Evolutionary conservation across 2,113 vertebrate species (phyloP).

Genomic region (Strix uralensis): DNA sequence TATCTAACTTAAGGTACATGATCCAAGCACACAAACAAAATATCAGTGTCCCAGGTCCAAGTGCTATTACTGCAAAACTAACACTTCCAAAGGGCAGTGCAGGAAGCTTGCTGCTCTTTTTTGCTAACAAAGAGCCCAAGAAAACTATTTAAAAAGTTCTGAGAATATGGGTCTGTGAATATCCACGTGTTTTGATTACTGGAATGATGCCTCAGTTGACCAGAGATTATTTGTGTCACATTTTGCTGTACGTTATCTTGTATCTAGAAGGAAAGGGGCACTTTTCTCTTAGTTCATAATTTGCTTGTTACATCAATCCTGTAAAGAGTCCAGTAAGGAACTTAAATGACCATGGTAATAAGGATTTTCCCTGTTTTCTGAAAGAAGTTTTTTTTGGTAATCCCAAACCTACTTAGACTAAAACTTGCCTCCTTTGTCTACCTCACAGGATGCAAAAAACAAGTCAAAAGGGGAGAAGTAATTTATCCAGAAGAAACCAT

Average conservation of each 20-base stretch:
- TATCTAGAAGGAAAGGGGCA: neutral
- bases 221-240: neutral
- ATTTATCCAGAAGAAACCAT: neutral
- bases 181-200: neutral
- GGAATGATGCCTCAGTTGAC: neutral
- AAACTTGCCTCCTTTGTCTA: neutral
- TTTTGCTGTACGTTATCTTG: neutral
- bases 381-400: neutral
- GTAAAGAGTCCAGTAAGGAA: neutral
- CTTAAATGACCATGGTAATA: neutral
- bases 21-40: neutral
- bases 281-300: neutral
- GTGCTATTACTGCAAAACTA: neutral
- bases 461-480: neutral
- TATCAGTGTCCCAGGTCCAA: neutral
- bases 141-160: neutral
- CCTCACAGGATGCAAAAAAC: neutral
- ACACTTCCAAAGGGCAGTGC: neutral
- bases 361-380: neutral
- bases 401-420: neutral
- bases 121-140: neutral
- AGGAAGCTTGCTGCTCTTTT: neutral
- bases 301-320: neutral
- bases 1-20: neutral
- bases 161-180: neutral